Percentiles rank a stretch among this genome's conserved stretches.
These are phyloP conservation scores for Drosophila dives DNA, from an alignment of 2,888 invertebrate species.

Conservation along the genomic window DNA sequence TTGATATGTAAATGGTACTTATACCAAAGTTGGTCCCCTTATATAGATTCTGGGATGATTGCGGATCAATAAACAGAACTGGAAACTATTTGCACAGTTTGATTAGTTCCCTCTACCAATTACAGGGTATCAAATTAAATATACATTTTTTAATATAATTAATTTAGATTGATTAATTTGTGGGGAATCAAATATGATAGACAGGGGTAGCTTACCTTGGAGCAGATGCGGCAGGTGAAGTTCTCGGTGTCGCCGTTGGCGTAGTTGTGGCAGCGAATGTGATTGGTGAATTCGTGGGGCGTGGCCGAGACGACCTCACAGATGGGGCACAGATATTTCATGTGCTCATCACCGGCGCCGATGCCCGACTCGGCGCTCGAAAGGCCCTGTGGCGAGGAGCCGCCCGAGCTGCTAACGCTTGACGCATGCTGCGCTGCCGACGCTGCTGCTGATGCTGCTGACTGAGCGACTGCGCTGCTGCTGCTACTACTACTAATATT, in stretches of 20 bases:
- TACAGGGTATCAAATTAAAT: neutral
- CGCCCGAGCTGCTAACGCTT: conserved; percentile 78
- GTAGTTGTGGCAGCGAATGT: conserved; percentile 89
- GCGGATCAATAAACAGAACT: neutral
- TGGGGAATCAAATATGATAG: too few relatives aligned
- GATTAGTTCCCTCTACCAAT: neutral
- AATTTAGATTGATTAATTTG: too few relatives aligned
- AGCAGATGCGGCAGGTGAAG: conserved; percentile 85
- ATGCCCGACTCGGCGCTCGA: conserved; percentile 74
- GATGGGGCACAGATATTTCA: conserved; percentile 88
- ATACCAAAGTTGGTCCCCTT: neutral
- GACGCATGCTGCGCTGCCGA: conserved; percentile 40
- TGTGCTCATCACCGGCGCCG: conserved; percentile 83
- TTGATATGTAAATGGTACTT: neutral
- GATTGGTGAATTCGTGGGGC: conserved; percentile 89
- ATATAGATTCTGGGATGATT: neutral
- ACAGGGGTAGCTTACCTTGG: conserved; percentile 84
- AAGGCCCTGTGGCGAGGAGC: conserved; percentile 76
- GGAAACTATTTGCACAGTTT: neutral
- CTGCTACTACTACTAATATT: conserved; percentile 17
- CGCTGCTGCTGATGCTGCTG: conserved; percentile 17
- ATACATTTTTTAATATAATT: too few relatives aligned
- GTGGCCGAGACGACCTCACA: conserved; percentile 88
- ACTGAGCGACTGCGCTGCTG: conserved; percentile 9
- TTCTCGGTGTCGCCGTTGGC: conserved; percentile 85